A percentile compares a stretch with the other conserved stretches of the same genome.
These are phyloP conservation scores for Odontamblyopus lacepedii DNA, from an alignment of 2,797 vertebrate species.

Conservation along the genomic window DNA sequence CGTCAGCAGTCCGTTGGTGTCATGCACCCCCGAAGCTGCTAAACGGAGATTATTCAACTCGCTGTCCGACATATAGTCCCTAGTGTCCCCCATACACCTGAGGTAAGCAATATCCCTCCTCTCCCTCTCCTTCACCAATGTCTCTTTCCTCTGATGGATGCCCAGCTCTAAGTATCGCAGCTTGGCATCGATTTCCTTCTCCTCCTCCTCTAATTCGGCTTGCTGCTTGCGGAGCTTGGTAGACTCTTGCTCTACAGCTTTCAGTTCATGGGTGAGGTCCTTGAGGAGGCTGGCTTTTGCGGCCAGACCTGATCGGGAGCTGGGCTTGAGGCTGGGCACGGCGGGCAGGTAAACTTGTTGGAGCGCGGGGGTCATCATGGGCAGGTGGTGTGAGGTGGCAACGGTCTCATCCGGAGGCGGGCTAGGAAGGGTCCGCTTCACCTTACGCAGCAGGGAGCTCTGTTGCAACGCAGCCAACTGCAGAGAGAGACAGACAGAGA, in stretches of 20 bases:
- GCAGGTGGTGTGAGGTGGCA: slow-evolving; percentile 82
- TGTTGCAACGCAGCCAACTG: slow-evolving; percentile 93
- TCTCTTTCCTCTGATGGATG: slow-evolving; percentile 96
- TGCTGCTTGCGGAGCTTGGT: slow-evolving; percentile 98
- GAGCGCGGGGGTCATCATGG: slow-evolving; percentile 85
- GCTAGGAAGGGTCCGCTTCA: slow-evolving; percentile 97
- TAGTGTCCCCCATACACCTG: slow-evolving; percentile 88
- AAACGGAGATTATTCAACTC: slow-evolving; percentile 94
- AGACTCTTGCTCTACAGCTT: slow-evolving; percentile 96
- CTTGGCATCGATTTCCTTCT: slow-evolving; percentile 98
- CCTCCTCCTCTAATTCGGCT: slow-evolving; percentile 96
- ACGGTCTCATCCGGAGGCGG: slow-evolving; percentile 93
- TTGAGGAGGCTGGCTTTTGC: slow-evolving; percentile 95
- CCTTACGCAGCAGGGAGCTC: slow-evolving; percentile 92
- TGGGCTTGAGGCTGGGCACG: slow-evolving; percentile 78
- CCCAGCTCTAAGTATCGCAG: slow-evolving; percentile 96
- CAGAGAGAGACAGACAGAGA: slow-evolving; percentile 65
- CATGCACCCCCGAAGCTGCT: slow-evolving; percentile 82
- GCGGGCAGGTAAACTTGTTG: slow-evolving; percentile 89
- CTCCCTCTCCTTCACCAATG: slow-evolving; percentile 91
- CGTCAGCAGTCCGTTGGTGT: slow-evolving; percentile 76
- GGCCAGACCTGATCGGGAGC: slow-evolving; percentile 81
- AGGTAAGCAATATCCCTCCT: slow-evolving; percentile 90
- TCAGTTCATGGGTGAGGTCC: slow-evolving; percentile 94
- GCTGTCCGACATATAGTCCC: slow-evolving; percentile 96